Base-by-base conservation (phyloP, 1,140 invertebrate species). In the Carposina sasakii region DNA sequence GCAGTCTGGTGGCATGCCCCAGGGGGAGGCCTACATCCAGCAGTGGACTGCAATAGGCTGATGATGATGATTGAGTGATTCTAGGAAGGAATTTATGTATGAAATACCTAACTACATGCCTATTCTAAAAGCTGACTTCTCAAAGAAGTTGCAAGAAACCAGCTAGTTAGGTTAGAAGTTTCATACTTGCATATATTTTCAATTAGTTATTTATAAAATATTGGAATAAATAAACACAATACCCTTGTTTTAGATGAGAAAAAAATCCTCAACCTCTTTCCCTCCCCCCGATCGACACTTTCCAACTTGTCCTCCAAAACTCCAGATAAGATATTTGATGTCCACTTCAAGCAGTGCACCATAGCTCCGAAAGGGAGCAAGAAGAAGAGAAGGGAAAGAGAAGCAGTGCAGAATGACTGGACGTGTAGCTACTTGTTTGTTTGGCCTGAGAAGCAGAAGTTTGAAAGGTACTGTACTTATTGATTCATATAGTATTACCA, bases 381-480 rank as follows among this genome's bases (percentile, higher is more conserved):
- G 39, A 77, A 72, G 36, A 81, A 73, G 47, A 17, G 13, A 1
- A 39, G 22, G n/a, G n/a, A n/a, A n/a, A n/a, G n/a, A n/a, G n/a
- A n/a, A n/a, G 9, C 39, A 12, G 23, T 51, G 0, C 60, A 53
- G 12, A 54, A 69, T 47, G 76, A 81, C 13, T 83, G 79, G 79
- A 66, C 48, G 1, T 79, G 76, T 23, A 70, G 57, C 22, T 83
- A 83, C 56, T 26, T 54, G 0, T 83, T 83, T 59, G 16, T 71
- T 16, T 83, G 79, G 79, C 79, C 79, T 0, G 72, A 83, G 45
- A 81, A 79, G 44, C 63, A 64, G 0, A 83, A 76, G 48, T 83
- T 79, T 70, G 79, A 81, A 61, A 65, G 76, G 78, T 82, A 64
- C n/a, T 52, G 36, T 10, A 21, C 2, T 36, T 2, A 21, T 39